Evolutionary conservation across 2,888 invertebrate genomes (phyloP).

Genomic region (Diarsia rubi): DNA sequence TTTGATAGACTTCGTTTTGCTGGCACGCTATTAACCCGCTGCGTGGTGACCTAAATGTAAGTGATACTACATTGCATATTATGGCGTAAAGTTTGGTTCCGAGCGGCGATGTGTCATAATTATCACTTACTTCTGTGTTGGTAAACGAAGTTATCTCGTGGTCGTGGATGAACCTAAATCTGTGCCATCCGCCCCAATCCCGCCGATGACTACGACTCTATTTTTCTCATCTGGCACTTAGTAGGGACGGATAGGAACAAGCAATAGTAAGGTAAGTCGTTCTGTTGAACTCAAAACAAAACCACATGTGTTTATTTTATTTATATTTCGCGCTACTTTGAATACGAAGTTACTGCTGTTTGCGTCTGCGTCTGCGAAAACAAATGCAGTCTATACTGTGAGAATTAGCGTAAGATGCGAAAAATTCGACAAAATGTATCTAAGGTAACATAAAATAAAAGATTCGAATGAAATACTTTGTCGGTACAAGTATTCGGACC

Average conservation of each 20-base stretch:
- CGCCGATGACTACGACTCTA: background rate
- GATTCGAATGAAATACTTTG: slow-evolving; percentile 1
- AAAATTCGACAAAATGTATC: background rate
- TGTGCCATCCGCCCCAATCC: background rate
- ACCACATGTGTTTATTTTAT: slow-evolving; percentile 7
- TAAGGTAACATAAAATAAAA: too few species aligned
- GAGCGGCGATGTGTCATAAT: slow-evolving; percentile 12
- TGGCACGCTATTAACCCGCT: slow-evolving; percentile 62
- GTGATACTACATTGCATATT: slow-evolving; percentile 46
- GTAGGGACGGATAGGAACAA: background rate
- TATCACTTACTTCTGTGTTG: background rate
- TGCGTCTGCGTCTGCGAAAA: slow-evolving; percentile 1
- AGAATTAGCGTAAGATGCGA: background rate
- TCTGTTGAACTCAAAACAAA: background rate
- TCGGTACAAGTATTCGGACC: background rate
- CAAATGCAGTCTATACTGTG: background rate
- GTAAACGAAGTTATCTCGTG: background rate
- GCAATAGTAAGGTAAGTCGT: background rate
- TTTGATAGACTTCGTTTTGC: slow-evolving; percentile 58
- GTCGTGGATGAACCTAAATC: background rate
- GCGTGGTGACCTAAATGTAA: slow-evolving; percentile 59
- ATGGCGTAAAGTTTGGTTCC: slow-evolving; percentile 27
- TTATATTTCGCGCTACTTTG: background rate
- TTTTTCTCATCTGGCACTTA: background rate
- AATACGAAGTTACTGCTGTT: slow-evolving; percentile 12